Percentiles rank a stretch among this genome's conserved stretches.
These are phyloP conservation scores for Blera fallax DNA, from an alignment of 2,888 invertebrate genomes.

Conservation along the genomic window DNA sequence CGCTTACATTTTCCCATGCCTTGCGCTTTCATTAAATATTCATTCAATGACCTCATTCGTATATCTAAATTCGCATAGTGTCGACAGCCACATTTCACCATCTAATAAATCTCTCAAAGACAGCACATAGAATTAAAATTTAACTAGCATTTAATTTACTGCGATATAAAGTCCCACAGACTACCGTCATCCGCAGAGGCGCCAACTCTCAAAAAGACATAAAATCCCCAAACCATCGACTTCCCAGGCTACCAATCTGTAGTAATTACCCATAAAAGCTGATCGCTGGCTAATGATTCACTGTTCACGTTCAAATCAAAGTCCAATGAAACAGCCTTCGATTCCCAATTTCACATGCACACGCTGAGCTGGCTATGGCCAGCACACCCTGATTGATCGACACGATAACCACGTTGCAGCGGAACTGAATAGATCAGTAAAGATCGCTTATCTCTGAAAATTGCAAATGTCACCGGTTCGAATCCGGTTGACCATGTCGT, in stretches of 20 bases:
- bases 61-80: slow-evolving; percentile 15
- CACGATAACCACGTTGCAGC: slow-evolving; percentile 63
- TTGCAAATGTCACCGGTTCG: slow-evolving; percentile 69
- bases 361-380: neutral
- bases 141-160: slow-evolving; percentile 56
- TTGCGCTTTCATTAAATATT: neutral
- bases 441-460: slow-evolving; percentile 68
- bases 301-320: slow-evolving; percentile 49
- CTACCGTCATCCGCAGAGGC: slow-evolving; percentile 21
- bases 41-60: slow-evolving; percentile 3
- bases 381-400: slow-evolving; percentile 70
- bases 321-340: slow-evolving; percentile 39
- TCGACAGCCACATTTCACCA: slow-evolving; percentile 11
- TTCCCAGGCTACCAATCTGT: slow-evolving; percentile 63
- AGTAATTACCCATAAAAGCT: slow-evolving; percentile 65
- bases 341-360: slow-evolving; percentile 1
- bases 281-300: slow-evolving; percentile 63
- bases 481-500: slow-evolving; percentile 65
- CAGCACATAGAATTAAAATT: slow-evolving; percentile 19
- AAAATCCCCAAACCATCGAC: slow-evolving; percentile 39
- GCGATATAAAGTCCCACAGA: slow-evolving; percentile 33
- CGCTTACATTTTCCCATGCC: neutral
- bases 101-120: slow-evolving; percentile 46
- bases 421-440: slow-evolving; percentile 70
- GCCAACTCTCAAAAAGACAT: slow-evolving; percentile 50